Conservation (phyloP, 2,113 vertebrate genomes). For the Strigops habroptila region DNA sequence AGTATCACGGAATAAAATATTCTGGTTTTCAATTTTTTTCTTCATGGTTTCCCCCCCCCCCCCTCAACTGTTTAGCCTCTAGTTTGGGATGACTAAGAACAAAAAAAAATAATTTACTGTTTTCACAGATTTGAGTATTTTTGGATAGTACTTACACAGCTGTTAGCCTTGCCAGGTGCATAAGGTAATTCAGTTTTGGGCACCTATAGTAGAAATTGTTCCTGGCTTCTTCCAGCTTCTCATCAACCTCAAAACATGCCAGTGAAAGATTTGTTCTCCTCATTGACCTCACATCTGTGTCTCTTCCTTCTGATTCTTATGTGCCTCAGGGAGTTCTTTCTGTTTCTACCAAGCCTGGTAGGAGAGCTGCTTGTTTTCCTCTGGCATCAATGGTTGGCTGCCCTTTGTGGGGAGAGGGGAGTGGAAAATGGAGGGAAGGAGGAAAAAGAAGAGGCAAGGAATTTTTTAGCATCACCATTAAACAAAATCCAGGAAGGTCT, state of each 20-base stretch:
- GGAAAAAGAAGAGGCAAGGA: not conserved
- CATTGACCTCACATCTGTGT: not conserved
- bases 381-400: not conserved
- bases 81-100: not conserved
- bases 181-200: not conserved
- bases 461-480: not conserved
- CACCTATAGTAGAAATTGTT: not conserved
- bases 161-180: not conserved
- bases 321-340: accelerated
- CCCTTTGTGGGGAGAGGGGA: not conserved
- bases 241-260: not conserved
- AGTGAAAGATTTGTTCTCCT: not conserved
- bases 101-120: not conserved
- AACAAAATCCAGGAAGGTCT: not conserved
- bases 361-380: not conserved
- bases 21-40: not conserved
- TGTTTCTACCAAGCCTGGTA: not conserved
- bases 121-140: not conserved
- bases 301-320: not conserved
- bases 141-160: not conserved
- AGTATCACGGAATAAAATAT: not conserved
- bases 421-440: not conserved
- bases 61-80: not conserved
- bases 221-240: not conserved
- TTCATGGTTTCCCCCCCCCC: not conserved